Conservation (phyloP, 2,888 invertebrate species). For the Leptinotarsa haldemani region DNA sequence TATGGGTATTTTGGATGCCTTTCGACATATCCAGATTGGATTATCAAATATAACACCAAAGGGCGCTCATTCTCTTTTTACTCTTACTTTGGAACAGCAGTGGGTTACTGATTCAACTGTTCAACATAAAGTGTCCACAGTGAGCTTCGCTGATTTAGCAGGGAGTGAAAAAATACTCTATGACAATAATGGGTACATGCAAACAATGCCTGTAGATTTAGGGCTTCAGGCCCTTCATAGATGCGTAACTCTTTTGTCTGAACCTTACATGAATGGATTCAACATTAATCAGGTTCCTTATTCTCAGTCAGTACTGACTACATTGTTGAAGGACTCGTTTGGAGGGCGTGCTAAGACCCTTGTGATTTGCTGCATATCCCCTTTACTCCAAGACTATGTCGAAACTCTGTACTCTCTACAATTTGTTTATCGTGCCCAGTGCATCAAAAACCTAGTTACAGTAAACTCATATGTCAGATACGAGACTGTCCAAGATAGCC, state of each 20-base stretch:
- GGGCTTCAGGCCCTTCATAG: constrained; percentile 76
- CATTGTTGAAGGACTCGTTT: constrained; percentile 79
- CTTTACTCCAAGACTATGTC: constrained; percentile 74
- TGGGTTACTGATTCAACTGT: constrained; percentile 75
- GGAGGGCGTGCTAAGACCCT: constrained; percentile 81
- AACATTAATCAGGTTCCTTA: constrained; percentile 63
- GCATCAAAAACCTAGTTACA: constrained; percentile 78
- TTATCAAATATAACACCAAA: constrained; percentile 72
- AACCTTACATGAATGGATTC: constrained; percentile 56
- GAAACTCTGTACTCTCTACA: constrained; percentile 79
- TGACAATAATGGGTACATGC: constrained; percentile 64
- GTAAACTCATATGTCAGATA: constrained; percentile 72
- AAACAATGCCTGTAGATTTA: constrained; percentile 70
- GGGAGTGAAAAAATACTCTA: constrained; percentile 69
- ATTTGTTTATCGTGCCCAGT: constrained; percentile 74
- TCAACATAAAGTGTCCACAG: constrained; percentile 78
- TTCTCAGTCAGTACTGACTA: constrained; percentile 77
- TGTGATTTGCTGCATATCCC: constrained; percentile 79
- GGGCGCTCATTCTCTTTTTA: constrained; percentile 76
- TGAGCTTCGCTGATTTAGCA: constrained; percentile 75
- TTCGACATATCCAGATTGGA: constrained; percentile 77
- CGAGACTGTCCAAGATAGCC: constrained; percentile 56
- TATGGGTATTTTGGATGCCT: constrained; percentile 74
- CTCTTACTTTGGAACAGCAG: constrained; percentile 79
- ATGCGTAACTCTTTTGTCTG: constrained; percentile 72